phyloP scores from a whole-genome alignment of 2,113 vertebrate species.

The Gasterosteus nipponicus region DNA sequence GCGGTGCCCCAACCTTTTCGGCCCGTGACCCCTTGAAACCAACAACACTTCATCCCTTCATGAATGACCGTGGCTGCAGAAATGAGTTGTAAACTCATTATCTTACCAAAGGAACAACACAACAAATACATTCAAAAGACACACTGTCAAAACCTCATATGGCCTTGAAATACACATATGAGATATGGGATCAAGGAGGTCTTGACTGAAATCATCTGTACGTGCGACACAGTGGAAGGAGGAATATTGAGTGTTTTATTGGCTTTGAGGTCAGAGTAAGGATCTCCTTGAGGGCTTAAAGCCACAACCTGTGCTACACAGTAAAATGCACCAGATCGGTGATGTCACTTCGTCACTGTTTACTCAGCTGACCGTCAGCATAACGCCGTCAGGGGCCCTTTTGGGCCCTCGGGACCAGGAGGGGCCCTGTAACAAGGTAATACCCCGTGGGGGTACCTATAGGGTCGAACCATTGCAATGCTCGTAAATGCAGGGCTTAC shows the following conservation, averaged over 20 bases:
- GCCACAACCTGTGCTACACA: slow-evolving; percentile 12
- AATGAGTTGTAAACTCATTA: neutral
- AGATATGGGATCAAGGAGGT: slow-evolving; percentile 3
- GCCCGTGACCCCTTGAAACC: neutral
- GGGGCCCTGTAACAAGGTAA: slow-evolving; percentile 9
- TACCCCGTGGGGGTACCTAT: slow-evolving; percentile 9
- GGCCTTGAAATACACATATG: neutral
- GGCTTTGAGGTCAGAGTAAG: slow-evolving; percentile 9
- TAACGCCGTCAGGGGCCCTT: slow-evolving; percentile 5
- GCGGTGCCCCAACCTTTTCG: neutral
- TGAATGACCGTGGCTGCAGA: neutral
- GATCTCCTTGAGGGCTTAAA: neutral
- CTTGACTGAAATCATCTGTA: slow-evolving; percentile 13
- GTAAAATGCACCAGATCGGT: slow-evolving; percentile 28
- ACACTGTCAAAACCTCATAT: neutral
- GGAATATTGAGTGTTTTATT: slow-evolving; percentile 10
- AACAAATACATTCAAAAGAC: neutral
- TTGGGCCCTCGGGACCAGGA: neutral
- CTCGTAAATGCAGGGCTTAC: neutral
- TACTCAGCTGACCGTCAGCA: slow-evolving; percentile 58
- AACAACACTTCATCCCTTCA: neutral
- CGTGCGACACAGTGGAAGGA: neutral
- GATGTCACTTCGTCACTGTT: slow-evolving; percentile 59
- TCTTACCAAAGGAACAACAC: neutral
- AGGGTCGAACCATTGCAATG: neutral